Evolutionary conservation across 53 echinoderm and acorn worm species (phyloP).

Genomic region (Arbacia lixula): DNA sequence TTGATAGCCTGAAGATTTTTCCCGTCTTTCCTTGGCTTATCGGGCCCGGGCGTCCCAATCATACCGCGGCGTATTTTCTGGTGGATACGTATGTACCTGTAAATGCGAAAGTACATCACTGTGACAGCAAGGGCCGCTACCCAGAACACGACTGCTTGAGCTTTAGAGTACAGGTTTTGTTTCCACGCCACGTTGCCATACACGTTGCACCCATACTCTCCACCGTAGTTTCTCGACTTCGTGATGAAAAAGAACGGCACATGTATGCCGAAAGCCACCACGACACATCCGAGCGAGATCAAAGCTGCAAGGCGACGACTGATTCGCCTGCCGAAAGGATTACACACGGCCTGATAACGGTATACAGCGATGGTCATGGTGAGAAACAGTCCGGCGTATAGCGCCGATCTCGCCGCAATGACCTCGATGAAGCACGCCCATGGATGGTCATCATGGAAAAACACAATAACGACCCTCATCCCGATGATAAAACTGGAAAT

Average conservation of each 20-base stretch:
- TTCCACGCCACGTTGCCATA: conserved; percentile 25
- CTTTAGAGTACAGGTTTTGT: not conserved
- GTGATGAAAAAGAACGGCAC: conserved; percentile 35
- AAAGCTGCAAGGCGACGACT: conserved; percentile 3
- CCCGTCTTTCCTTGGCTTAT: not conserved
- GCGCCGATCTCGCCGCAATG: conserved; percentile 17
- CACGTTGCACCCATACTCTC: not conserved
- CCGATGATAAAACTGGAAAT: not conserved
- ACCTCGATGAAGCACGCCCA: conserved; percentile 32
- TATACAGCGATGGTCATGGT: conserved; percentile 24
- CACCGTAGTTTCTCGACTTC: not conserved
- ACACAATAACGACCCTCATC: conserved; percentile 8
- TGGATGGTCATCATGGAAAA: conserved; percentile 6
- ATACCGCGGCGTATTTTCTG: conserved; percentile 18
- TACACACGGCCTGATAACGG: conserved; percentile 22
- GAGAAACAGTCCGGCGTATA: conserved; percentile 24
- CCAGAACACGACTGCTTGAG: conserved; percentile 4
- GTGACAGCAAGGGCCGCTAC: conserved; percentile 3
- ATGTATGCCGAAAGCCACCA: conserved; percentile 7
- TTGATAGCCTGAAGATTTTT: no score
- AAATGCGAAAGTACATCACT: conserved; percentile 4
- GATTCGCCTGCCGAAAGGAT: not conserved
- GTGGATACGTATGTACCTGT: conserved; percentile 21
- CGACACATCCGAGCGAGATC: not conserved
- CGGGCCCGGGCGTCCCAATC: not conserved